phyloP scores from a whole-genome alignment of 1,140 invertebrate species.

The Drosophila chauvacae region DNA sequence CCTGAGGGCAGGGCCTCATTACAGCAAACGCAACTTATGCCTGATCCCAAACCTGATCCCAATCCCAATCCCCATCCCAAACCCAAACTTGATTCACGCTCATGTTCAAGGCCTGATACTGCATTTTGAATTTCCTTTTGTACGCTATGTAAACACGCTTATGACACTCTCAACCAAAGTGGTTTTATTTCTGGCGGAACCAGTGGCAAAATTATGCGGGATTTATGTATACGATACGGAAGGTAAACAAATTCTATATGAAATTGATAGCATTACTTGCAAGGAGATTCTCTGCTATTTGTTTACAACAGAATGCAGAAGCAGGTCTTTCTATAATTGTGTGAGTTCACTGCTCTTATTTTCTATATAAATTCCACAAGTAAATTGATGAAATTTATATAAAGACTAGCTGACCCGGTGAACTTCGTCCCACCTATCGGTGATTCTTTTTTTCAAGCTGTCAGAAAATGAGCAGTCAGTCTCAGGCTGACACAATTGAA shows the following conservation, averaged over 20 bases:
- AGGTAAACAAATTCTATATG: not conserved
- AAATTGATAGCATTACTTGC: not conserved
- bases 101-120: slow-evolving; percentile 22
- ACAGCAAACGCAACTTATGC: not conserved
- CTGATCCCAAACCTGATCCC: not conserved
- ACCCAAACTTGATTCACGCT: not conserved
- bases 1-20: slow-evolving; percentile 27
- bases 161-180: slow-evolving; percentile 22
- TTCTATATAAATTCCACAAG: not conserved
- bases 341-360: not conserved
- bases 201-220: not conserved
- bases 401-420: no score
- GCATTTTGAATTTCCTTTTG: slow-evolving; percentile 55
- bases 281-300: not conserved
- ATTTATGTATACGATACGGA: not conserved
- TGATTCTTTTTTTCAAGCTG: no score
- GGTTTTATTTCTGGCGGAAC: slow-evolving; percentile 7
- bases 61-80: not conserved
- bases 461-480: no score
- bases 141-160: slow-evolving; percentile 54
- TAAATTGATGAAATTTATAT: not conserved
- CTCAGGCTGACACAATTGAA: no score
- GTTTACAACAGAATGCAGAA: not conserved
- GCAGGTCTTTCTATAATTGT: not conserved
- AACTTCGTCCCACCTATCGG: no score